Base-by-base conservation (phyloP, 2,797 vertebrate genomes). In the Neoniphon sammara region DNA sequence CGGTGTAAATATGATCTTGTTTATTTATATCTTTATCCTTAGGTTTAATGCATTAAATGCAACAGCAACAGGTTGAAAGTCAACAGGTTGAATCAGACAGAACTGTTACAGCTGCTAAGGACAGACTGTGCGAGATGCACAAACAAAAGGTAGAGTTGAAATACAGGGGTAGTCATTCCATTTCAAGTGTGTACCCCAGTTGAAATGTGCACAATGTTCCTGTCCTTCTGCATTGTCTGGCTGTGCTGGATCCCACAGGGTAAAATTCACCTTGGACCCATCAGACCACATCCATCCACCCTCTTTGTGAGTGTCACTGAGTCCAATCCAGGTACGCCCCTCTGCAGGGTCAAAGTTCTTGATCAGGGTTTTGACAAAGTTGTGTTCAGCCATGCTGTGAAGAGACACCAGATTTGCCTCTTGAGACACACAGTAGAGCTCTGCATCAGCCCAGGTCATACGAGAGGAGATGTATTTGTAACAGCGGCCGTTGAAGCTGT, bases 251-350 rank as follows among this genome's bases (percentile, higher is more conserved):
- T 0, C 0, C 77, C 75, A 88, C 0, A 0, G 4, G 7, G 2
- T 0, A 27, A 34, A 82, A 0, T 27, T 0, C 0, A 8, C 11
- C 0, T 12, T 0, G 17, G 3, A 67, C 0, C 77, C 81, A 20
- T 87, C 83, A 18, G 85, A 87, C 83, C 77, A 89, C 77, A 83
- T 78, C 81, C 81, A 85, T 7, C 0, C 0, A 3, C 70, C 70
- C 39, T 87, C 66, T 5, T 73, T 77, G 2, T 73, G 23, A 0
- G 1, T 0, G 54, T 85, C 83, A 14, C 8, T 67, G 30, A 88
- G 52, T 71, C 85, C 77, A 0, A 73, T 44, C 83, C 75, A 85
- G 17, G 77, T 79, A 0, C 0, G 0, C 7, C 7, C 11, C 1
- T 59, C 0, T 39, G 8, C 1, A 0, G 0, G 61, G n/a, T 87